phyloP scores from a whole-genome alignment of 1,140 invertebrate genomes.

The Hycleus cichorii region DNA sequence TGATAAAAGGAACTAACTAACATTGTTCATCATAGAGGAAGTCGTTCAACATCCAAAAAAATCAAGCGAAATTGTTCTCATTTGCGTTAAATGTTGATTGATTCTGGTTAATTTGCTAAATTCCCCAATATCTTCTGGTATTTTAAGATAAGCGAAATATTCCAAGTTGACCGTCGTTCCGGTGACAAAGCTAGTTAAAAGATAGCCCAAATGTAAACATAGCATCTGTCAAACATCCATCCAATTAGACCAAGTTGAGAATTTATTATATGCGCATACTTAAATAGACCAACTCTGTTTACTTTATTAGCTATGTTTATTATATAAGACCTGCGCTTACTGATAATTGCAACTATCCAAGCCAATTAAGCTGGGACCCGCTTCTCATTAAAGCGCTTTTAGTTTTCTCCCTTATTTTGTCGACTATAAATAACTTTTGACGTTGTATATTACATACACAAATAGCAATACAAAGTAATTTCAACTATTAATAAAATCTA shows the following conservation, averaged over 20 bases:
- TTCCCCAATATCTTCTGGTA: conserved; percentile 2
- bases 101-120: too few species aligned
- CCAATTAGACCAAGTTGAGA: conserved; percentile 30
- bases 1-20: conserved; percentile 19
- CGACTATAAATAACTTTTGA: conserved; percentile 13
- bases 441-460: conserved; percentile 6
- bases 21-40: too few species aligned
- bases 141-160: conserved; percentile 7
- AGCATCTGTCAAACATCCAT: conserved; percentile 34
- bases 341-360: conserved; percentile 31
- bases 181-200: conserved; percentile 11
- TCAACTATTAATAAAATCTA: background rate
- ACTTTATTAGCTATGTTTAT: conserved; percentile 36
- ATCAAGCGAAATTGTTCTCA: too few species aligned
- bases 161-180: conserved; percentile 10
- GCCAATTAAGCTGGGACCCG: conserved; percentile 27
- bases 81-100: too few species aligned
- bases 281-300: conserved; percentile 33
- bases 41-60: too few species aligned
- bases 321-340: conserved; percentile 29
- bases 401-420: conserved; percentile 11
- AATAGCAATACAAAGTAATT: conserved; percentile 12
- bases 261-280: conserved; percentile 26
- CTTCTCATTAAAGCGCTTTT: conserved; percentile 16
- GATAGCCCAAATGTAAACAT: conserved; percentile 22